A percentile compares a stretch with the other conserved stretches of the same genome.
Evolutionary conservation across 2,888 invertebrate species (phyloP).

Genomic region (Scrobipalpa costella): DNA sequence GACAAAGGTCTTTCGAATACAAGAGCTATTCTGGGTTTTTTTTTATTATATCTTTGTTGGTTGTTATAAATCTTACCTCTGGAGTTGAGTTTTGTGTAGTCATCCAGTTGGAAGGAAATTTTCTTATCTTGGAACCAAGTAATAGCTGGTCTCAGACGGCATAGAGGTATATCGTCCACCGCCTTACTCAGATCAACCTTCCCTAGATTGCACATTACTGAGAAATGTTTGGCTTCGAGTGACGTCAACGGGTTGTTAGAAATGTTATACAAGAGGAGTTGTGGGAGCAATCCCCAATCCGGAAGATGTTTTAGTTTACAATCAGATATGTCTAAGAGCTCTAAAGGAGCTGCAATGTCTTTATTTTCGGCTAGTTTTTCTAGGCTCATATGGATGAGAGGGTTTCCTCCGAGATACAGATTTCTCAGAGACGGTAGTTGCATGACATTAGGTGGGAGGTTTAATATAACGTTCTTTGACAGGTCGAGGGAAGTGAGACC

Average conservation of each 20-base stretch:
- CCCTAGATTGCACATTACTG: constrained; percentile 82
- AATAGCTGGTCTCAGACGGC: constrained; percentile 56
- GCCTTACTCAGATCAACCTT: constrained; percentile 77
- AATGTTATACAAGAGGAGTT: constrained; percentile 82
- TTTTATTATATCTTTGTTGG: too few species aligned
- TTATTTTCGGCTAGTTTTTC: constrained; percentile 62
- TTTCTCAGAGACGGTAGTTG: constrained; percentile 82
- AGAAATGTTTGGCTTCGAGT: constrained; percentile 77
- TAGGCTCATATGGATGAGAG: constrained; percentile 64
- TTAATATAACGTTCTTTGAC: constrained; percentile 75
- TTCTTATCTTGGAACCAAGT: constrained; percentile 65
- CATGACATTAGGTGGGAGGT: constrained; percentile 75
- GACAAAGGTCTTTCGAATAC: too few species aligned
- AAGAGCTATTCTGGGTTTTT: too few species aligned
- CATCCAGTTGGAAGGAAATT: constrained; percentile 60
- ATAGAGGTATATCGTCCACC: constrained; percentile 53
- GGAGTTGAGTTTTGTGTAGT: constrained; percentile 62
- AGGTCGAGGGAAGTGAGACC: constrained; percentile 80
- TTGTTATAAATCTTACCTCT: constrained; percentile 53
- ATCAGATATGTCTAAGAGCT: constrained; percentile 81
- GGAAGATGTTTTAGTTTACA: constrained; percentile 82
- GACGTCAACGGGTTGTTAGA: constrained; percentile 79
- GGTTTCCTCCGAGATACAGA: constrained; percentile 81
- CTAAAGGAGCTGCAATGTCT: constrained; percentile 81
- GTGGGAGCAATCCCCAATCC: constrained; percentile 81